Conservation (phyloP, 2,888 invertebrate genomes). For the Leucophenga montana region DNA sequence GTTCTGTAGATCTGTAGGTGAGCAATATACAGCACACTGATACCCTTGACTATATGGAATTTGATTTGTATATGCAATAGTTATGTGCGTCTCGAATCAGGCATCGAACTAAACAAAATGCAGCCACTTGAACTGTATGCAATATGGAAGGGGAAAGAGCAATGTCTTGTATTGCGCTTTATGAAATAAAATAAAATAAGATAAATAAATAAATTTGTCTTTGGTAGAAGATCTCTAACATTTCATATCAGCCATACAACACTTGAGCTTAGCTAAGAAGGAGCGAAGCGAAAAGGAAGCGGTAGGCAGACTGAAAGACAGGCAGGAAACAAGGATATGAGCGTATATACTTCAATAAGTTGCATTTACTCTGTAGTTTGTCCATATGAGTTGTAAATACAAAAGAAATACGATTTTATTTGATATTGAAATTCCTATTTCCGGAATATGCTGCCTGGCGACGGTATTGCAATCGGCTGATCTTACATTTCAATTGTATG, state of each 20-base stretch:
- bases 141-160: no score
- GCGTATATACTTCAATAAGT: not conserved
- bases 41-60: not conserved
- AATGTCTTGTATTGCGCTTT: not conserved
- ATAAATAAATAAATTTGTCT: not conserved
- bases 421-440: not conserved
- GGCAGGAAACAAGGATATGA: not conserved
- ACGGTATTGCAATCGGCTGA: no score
- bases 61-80: not conserved
- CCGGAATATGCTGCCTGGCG: not conserved
- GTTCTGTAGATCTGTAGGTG: not conserved
- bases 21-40: not conserved
- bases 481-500: no score
- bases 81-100: constrained; percentile 3
- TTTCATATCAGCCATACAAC: not conserved
- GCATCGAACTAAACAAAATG: not conserved
- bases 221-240: not conserved
- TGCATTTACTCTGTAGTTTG: no score
- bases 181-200: not conserved
- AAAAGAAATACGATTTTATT: no score
- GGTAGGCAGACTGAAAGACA: not conserved
- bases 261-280: not conserved
- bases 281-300: not conserved
- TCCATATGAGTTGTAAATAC: no score
- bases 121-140: constrained; percentile 2